Evolutionary conservation across 1,140 invertebrate genomes (phyloP).

Genomic region (Conopomorpha cramerella): DNA sequence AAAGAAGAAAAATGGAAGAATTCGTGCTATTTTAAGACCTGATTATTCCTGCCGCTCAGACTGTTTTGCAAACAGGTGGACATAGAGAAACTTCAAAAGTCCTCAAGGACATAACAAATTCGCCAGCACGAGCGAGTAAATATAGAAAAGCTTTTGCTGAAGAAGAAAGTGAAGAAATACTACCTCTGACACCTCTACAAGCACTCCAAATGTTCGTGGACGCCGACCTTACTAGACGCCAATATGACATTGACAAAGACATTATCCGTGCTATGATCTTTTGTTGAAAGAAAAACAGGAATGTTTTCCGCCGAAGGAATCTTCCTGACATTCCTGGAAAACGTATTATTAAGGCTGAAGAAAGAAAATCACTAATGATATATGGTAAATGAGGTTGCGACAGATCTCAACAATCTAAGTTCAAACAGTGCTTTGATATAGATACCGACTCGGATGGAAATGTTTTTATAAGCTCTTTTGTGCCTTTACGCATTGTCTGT

Average conservation of each 20-base stretch:
- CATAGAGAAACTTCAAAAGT: conserved; percentile 7
- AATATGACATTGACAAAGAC: background rate
- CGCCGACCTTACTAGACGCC: conserved; percentile 2
- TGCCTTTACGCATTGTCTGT: conserved; percentile 16
- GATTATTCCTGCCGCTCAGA: conserved; percentile 13
- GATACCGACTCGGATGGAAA: too few species aligned
- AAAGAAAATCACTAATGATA: too few species aligned
- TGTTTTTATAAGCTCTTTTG: conserved; percentile 26
- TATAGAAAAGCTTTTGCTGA: conserved; percentile 15
- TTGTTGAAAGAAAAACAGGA: background rate
- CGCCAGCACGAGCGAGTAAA: conserved; percentile 6
- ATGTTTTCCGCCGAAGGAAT: background rate
- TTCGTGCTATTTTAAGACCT: conserved; percentile 9
- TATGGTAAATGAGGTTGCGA: too few species aligned
- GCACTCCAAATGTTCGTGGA: conserved; percentile 14
- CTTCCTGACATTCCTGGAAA: conserved; percentile 10
- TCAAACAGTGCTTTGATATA: too few species aligned
- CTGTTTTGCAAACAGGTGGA: conserved; percentile 8
- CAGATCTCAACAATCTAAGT: too few species aligned
- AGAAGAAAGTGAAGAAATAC: conserved; percentile 6
- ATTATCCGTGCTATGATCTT: background rate
- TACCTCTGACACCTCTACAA: conserved; percentile 6
- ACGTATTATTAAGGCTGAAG: conserved; percentile 10
- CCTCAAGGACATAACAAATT: conserved; percentile 7
- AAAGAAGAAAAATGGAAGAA: conserved; percentile 18